phyloP scores from a whole-genome alignment of 2,797 vertebrate genomes.

The Acropternis orthonyx region DNA sequence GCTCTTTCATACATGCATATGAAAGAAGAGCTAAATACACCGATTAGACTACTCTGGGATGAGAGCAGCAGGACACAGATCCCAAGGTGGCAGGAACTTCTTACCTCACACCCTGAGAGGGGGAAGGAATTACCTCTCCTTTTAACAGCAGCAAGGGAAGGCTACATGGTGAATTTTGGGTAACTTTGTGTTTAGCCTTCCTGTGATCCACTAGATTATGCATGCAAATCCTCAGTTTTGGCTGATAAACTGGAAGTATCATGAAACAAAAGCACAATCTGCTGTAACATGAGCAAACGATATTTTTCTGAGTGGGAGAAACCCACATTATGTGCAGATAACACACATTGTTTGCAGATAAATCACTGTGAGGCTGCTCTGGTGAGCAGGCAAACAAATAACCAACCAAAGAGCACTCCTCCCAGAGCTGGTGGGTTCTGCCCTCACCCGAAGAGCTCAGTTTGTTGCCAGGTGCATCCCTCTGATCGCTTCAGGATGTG shows the following conservation, averaged over 20 bases:
- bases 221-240: background rate
- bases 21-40: background rate
- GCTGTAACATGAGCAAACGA: background rate
- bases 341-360: background rate
- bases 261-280: background rate
- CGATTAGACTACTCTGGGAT: background rate
- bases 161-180: background rate
- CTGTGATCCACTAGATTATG: background rate
- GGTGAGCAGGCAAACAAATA: background rate
- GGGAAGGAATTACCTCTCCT: background rate
- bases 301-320: background rate
- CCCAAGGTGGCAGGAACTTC: background rate
- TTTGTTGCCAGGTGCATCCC: background rate
- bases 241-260: background rate
- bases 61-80: background rate
- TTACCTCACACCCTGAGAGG: background rate
- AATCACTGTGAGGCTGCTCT: background rate
- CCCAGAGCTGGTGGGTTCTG: background rate
- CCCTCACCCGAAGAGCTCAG: background rate
- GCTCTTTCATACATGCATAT: background rate
- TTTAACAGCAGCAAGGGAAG: background rate
- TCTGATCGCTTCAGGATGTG: fast-evolving
- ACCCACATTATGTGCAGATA: background rate
- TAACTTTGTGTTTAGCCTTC: background rate
- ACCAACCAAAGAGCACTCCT: background rate